Base-by-base conservation (phyloP, 2,797 vertebrate species). In the Pseudopleuronectes americanus region DNA sequence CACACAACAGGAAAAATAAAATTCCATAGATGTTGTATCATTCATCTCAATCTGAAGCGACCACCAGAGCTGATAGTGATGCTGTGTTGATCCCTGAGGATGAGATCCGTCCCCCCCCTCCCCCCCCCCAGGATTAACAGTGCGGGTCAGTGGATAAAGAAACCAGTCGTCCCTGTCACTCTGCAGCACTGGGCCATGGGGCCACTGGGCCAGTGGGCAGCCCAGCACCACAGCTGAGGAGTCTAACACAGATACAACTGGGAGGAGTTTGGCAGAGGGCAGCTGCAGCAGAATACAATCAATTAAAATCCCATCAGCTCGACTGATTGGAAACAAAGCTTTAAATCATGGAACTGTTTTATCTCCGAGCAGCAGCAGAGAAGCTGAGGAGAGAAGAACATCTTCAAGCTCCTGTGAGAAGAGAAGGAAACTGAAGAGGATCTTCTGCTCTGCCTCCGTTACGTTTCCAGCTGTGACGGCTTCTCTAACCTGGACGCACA, bases 381-480 rank as follows among this genome's bases (percentile, higher is more conserved):
- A 8, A 0, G 8, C 31, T 31, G 31, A 8, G 31, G 31, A 6
- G 31, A 31, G 31, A 31, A 31, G 7, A 8, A 31, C 31, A 31
- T 2, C 5, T 28, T 28, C 26, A 8, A 31, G 31, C 24, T 24
- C 31, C 6, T 28, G 28, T 7, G 28, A 4, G 9, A 67, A 9
- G 12, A 1, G 28, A 21, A 28, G 1, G 31, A 22, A 24, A 54
- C 8, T 45, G 65, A 57, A 6, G 28, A 3, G n/a, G 26, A 57
- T 41, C 31, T 8, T 31, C 45, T 43, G 41, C 33, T 31, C 0
- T 28, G 16, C 38, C 54, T 21, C 38, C 21, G 24, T 38, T 26
- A 55, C 8, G 45, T 55, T 68, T 77, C 47, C 56, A 60, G 65
- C 58, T 72, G 52, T 47, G 48, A 77, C 68, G 52, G 43, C 69